phyloP scores from a whole-genome alignment of 2,888 invertebrate species.

The Synanthedon tipuliformis region DNA sequence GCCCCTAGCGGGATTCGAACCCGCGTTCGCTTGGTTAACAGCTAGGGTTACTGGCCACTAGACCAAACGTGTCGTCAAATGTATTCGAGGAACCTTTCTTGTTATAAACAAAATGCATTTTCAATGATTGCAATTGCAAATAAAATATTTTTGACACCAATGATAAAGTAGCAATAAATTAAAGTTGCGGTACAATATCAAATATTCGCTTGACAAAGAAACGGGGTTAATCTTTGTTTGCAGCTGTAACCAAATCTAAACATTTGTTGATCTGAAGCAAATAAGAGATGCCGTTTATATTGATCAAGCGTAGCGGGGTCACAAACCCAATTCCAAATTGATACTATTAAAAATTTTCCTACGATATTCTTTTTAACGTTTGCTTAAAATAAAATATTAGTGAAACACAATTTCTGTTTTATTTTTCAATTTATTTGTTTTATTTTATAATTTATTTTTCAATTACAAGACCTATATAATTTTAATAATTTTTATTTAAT shows the following conservation, averaged over 20 bases:
- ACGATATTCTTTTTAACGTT: background rate
- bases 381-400: no score
- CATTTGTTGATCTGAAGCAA: constrained; percentile 19
- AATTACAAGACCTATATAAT: no score
- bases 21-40: no score
- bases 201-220: background rate
- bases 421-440: no score
- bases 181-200: background rate
- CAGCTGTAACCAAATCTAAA: background rate
- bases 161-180: background rate
- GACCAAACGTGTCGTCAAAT: no score
- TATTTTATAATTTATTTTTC: no score
- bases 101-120: no score
- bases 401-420: no score
- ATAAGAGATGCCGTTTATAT: constrained; percentile 47
- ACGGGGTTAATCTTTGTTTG: background rate
- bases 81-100: no score
- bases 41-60: no score
- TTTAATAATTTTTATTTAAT: no score
- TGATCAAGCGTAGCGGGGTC: constrained; percentile 61
- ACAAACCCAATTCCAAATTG: constrained; percentile 52
- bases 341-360: background rate
- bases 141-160: background rate
- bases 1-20: no score
- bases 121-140: background rate